These are phyloP conservation scores for Hydractinia symbiolongicarpus DNA, from an alignment of 30 jellyfish, hydroid and myxozoan genomes.

Conservation along the genomic window DNA sequence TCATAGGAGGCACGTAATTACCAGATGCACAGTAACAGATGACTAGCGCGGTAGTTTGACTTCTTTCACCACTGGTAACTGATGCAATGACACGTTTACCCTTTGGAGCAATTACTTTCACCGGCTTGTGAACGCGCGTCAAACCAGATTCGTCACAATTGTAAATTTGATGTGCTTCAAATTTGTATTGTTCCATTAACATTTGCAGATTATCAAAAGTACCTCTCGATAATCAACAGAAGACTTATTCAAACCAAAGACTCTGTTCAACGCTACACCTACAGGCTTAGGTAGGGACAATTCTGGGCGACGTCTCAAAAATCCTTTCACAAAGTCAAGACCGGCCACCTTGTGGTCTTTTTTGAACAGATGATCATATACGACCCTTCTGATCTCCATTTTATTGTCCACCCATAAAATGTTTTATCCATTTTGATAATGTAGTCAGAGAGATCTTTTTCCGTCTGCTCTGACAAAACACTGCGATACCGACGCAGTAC, in stretches of 20 bases:
- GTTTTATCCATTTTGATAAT: slow-evolving; percentile 30
- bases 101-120: slow-evolving; percentile 41
- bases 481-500: slow-evolving; percentile 3
- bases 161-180: slow-evolving; percentile 38
- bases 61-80: slow-evolving; percentile 63
- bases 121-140: slow-evolving; percentile 60
- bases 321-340: slow-evolving; percentile 39
- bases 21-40: slow-evolving; percentile 28
- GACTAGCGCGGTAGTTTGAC: slow-evolving; percentile 31
- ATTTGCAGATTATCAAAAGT: slow-evolving; percentile 22
- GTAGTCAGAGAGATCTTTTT: slow-evolving; percentile 5
- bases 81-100: slow-evolving; percentile 54
- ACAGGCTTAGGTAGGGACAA: slow-evolving; percentile 37
- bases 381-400: too few species aligned
- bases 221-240: neutral
- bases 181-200: slow-evolving; percentile 27
- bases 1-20: slow-evolving; percentile 45
- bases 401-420: slow-evolving; percentile 37
- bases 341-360: slow-evolving; percentile 11
- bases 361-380: neutral
- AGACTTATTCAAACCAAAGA: slow-evolving; percentile 35
- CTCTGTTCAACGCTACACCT: slow-evolving; percentile 41
- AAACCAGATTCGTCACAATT: slow-evolving; percentile 58
- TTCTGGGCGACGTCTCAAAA: slow-evolving; percentile 38
- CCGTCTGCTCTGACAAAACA: slow-evolving; percentile 1